phyloP scores from a whole-genome alignment of 2,797 vertebrate genomes.

The Acanthurus leucopareius region DNA sequence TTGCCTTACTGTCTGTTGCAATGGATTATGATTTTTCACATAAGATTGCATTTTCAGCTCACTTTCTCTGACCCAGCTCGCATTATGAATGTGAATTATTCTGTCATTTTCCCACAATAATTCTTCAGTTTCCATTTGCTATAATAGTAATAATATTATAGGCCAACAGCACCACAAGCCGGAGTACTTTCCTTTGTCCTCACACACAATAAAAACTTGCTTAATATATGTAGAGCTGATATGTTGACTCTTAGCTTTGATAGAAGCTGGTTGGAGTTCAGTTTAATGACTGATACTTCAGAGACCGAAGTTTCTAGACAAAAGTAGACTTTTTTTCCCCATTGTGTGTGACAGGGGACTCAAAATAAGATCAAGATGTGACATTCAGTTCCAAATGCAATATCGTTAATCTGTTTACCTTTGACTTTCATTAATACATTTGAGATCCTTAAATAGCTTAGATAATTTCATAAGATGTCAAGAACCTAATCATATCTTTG shows the following conservation, averaged over 20 bases:
- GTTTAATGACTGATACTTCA: constrained; percentile 18
- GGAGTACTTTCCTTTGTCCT: constrained; percentile 22
- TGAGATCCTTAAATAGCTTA: constrained; percentile 30
- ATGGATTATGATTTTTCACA: constrained; percentile 51
- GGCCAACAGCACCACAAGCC: neutral
- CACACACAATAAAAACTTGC: constrained; percentile 4
- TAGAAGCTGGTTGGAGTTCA: constrained; percentile 35
- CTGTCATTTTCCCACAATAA: constrained; percentile 2
- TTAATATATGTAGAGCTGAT: constrained; percentile 16
- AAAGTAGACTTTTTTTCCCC: constrained; percentile 10
- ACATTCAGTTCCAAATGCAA: constrained; percentile 44
- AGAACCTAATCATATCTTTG: constrained; percentile 54
- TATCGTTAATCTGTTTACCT: constrained; percentile 64
- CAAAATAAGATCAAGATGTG: constrained; percentile 46
- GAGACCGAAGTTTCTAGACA: constrained; percentile 30
- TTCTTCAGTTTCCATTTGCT: constrained; percentile 18
- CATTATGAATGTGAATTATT: constrained; percentile 22
- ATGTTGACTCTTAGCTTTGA: constrained; percentile 24
- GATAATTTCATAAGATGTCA: constrained; percentile 53
- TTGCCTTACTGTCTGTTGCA: constrained; percentile 48
- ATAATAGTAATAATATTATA: constrained; percentile 1
- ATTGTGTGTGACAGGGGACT: constrained; percentile 36
- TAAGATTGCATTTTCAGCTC: constrained; percentile 45
- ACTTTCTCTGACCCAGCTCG: constrained; percentile 1
- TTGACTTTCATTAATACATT: constrained; percentile 57